Evolutionary conservation across 53 echinoderm and acorn worm genomes (phyloP), one percentile per base, ranked within the genome.

Genomic region (Arbacia lixula): DNA sequence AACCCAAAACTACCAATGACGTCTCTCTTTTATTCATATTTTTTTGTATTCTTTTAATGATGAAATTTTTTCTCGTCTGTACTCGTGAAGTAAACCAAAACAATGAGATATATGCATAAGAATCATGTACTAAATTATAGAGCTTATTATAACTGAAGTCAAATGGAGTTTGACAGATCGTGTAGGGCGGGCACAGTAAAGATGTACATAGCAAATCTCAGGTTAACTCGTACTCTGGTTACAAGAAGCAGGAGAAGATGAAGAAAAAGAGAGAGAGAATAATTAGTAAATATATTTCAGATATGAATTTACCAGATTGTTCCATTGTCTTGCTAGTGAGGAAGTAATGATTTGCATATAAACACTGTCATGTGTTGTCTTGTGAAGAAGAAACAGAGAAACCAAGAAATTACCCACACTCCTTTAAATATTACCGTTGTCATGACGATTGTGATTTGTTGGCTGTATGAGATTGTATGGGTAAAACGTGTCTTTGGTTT

Each of bases 101-200:
- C 38, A n/a, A n/a, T 69, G 69, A 69, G 14, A 69, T 14, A 69
- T 69, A 20, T 57, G 40, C 43, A 28, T 43, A 26, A 33, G 74
- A 53, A 74, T 74, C 74, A 74, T 74, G 74, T 74, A 74, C 74
- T 74, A 74, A 74, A 74, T 74, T 69, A 69, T 69, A 14, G 28
- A 29, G 43, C 12, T 69, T n/a, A n/a, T n/a, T n/a, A 19, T 69
- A 69, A 43, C 10, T 14, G 28, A 69, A 8, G 42, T 69, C 54
- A 74, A 74, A 30, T 72, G 72, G 19, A 72, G 8, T 0, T 24
- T 54, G 53, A 34, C 34, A 34, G n/a, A 74, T 22, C n/a, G 8
- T 54, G 12, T 50, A 29, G 74, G 74, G 17, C 11, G 74, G 74
- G 74, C 21, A 52, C 74, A 32, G n/a, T 53, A 53, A 52, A 34